phyloP scores from a whole-genome alignment of 2,797 vertebrate genomes.

The Myotis vivesi region DNA sequence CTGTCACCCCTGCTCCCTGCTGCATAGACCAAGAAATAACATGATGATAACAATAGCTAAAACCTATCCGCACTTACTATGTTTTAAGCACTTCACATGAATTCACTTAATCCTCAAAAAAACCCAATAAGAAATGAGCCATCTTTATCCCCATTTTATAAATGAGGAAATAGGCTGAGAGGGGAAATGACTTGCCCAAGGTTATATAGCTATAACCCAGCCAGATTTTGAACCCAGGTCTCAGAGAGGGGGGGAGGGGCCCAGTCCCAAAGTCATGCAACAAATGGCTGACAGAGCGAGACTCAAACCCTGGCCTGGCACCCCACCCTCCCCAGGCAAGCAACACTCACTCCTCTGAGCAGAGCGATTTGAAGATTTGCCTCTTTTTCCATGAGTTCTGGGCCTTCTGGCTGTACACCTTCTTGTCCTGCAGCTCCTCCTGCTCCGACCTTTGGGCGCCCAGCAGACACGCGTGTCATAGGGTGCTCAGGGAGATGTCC shows the following conservation, averaged over 20 bases:
- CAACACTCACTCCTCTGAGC: constrained; percentile 69
- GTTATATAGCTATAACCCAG: neutral
- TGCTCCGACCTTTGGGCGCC: constrained; percentile 86
- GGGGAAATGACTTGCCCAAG: neutral
- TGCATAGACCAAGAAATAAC: neutral
- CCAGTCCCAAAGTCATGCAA: neutral
- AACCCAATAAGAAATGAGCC: neutral
- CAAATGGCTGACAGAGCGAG: neutral
- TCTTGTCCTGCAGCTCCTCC: constrained; percentile 89
- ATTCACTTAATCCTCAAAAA: neutral
- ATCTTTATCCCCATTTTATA: neutral
- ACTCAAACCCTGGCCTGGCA: neutral
- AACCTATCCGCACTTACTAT: accelerated
- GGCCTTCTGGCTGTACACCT: constrained; percentile 87
- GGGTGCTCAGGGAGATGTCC: neutral
- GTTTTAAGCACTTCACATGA: neutral
- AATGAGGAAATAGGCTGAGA: neutral
- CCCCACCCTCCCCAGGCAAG: neutral
- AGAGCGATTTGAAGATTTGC: constrained; percentile 87
- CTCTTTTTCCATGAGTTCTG: constrained; percentile 87
- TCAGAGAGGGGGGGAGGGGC: neutral
- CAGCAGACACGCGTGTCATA: accelerated
- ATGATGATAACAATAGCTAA: neutral
- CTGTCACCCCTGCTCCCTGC: neutral
- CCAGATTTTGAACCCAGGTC: neutral